Evolutionary conservation across 2,888 invertebrate species (phyloP).

Genomic region (Philopedon plagiatum): DNA sequence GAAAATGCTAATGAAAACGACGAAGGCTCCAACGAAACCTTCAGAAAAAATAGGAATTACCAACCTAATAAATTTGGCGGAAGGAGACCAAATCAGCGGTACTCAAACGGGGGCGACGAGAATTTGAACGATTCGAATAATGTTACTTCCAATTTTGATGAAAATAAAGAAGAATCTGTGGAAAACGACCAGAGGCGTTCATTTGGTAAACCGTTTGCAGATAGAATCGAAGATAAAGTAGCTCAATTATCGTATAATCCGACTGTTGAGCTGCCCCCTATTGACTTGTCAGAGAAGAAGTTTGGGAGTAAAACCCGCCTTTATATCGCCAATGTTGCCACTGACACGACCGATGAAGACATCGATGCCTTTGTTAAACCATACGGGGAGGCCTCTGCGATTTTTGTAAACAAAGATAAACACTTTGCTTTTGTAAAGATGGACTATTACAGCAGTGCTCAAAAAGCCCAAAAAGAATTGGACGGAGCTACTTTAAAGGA

Average conservation of each 20-base stretch:
- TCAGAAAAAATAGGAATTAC: neutral
- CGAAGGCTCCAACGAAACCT: slow-evolving; percentile 8
- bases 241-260: slow-evolving; percentile 72
- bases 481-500: slow-evolving; percentile 86
- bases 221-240: slow-evolving; percentile 62
- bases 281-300: slow-evolving; percentile 84
- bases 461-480: slow-evolving; percentile 93
- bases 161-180: neutral
- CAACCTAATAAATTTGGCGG: slow-evolving; percentile 12
- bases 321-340: slow-evolving; percentile 90
- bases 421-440: slow-evolving; percentile 96
- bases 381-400: slow-evolving; percentile 92
- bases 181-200: neutral
- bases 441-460: slow-evolving; percentile 93
- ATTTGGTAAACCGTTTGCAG: slow-evolving; percentile 26
- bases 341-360: slow-evolving; percentile 91
- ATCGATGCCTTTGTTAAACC: slow-evolving; percentile 86
- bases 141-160: neutral
- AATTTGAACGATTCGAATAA: neutral
- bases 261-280: slow-evolving; percentile 81
- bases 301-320: slow-evolving; percentile 93
- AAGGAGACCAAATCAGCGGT: slow-evolving; percentile 3
- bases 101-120: neutral
- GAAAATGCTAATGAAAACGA: slow-evolving; percentile 2
- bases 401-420: slow-evolving; percentile 94